Evolutionary conservation across 2,888 invertebrate species (phyloP).

Genomic region (Troides helena): DNA sequence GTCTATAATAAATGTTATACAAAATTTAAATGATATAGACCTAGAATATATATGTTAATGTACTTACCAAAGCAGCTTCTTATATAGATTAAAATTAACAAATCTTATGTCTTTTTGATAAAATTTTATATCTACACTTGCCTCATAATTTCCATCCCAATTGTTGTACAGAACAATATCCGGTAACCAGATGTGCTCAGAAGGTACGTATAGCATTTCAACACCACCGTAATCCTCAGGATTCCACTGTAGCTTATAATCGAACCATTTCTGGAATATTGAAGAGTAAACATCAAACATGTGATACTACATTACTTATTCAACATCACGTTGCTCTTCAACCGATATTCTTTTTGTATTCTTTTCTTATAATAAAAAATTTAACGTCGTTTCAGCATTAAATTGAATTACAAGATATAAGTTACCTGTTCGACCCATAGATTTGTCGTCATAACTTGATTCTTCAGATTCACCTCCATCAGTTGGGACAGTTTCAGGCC

Average conservation of each 20-base stretch:
- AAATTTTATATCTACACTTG: conserved; percentile 42
- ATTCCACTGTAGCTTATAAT: conserved; percentile 93
- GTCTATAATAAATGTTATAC: too few species aligned
- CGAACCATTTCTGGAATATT: conserved; percentile 90
- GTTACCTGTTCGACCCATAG: conserved; percentile 95
- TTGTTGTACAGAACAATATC: conserved; percentile 97
- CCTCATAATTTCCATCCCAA: conserved; percentile 95
- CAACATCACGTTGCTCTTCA: too few species aligned
- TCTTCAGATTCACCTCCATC: conserved; percentile 94
- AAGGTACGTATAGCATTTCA: conserved; percentile 95
- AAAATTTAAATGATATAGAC: too few species aligned
- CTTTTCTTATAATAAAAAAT: too few species aligned
- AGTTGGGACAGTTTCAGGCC: conserved; percentile 94
- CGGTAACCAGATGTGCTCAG: conserved; percentile 97
- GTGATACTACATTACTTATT: too few species aligned
- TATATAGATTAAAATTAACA: conserved; percentile 46
- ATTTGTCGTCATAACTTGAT: conserved; percentile 97
- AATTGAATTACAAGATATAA: neutral
- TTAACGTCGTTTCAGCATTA: too few species aligned
- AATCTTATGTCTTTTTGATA: too few species aligned
- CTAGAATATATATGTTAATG: neutral
- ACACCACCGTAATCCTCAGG: conserved; percentile 95
- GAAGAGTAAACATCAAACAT: neutral
- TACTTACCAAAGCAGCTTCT: conserved; percentile 58
- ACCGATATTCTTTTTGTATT: too few species aligned